A percentile compares a stretch with the other conserved stretches of the same genome.
phyloP scores from a whole-genome alignment of 2,888 invertebrate genomes.

The Galerucella calmariensis region DNA sequence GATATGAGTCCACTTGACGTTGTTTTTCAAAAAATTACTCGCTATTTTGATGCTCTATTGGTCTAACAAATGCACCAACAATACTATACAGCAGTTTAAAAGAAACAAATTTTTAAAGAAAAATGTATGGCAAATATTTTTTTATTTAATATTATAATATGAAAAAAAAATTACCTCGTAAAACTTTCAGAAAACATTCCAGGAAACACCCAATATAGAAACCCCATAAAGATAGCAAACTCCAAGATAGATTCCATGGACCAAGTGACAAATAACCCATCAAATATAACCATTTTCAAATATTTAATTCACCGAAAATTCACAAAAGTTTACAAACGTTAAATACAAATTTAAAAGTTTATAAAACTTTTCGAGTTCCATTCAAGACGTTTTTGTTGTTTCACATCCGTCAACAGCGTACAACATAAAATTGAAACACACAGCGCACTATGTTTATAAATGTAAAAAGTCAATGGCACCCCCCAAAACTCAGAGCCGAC shows the following conservation, averaged over 20 bases:
- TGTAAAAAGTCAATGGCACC: slow-evolving; percentile 19
- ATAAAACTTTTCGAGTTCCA: background rate
- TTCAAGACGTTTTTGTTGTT: background rate
- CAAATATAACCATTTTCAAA: slow-evolving; percentile 40
- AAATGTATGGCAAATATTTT: too few relatives aligned
- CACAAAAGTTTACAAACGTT: background rate
- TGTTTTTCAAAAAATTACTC: too few relatives aligned
- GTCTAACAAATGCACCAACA: too few relatives aligned
- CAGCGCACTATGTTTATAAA: slow-evolving; percentile 14
- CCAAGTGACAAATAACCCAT: slow-evolving; percentile 44
- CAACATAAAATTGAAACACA: background rate
- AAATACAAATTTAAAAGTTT: background rate
- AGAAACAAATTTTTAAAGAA: too few relatives aligned
- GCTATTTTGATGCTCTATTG: too few relatives aligned
- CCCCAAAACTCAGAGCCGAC: slow-evolving; percentile 11
- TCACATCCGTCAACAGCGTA: slow-evolving; percentile 10
- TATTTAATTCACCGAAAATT: too few relatives aligned
- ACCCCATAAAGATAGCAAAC: slow-evolving; percentile 55
- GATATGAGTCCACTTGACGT: too few relatives aligned
- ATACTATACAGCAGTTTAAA: too few relatives aligned
- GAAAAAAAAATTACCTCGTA: slow-evolving; percentile 48
- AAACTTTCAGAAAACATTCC: slow-evolving; percentile 56
- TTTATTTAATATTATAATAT: background rate
- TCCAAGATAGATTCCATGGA: slow-evolving; percentile 60
- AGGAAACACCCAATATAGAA: slow-evolving; percentile 60